Percentiles rank a stretch among this genome's conserved stretches.
phyloP scores from a whole-genome alignment of 2,888 invertebrate genomes.

The Pristionchus entomophagus region DNA sequence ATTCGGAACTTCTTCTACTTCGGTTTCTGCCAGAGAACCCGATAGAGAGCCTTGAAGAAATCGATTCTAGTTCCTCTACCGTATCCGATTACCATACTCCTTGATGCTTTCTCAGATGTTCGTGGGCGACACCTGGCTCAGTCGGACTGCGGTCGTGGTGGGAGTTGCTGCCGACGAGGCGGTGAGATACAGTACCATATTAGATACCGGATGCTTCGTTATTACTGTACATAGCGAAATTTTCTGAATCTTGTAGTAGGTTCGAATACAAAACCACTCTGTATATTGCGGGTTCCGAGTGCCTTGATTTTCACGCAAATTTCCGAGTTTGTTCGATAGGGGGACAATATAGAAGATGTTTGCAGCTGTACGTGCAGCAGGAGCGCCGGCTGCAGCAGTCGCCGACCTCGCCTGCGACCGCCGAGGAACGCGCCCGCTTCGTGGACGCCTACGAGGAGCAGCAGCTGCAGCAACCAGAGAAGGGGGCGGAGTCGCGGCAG shows the following conservation, averaged over 20 bases:
- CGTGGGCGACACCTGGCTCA: slow-evolving; percentile 22
- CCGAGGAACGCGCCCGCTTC: not conserved
- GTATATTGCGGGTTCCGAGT: too few species aligned
- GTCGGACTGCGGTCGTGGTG: not conserved
- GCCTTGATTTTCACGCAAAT: too few species aligned
- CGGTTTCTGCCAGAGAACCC: too few species aligned
- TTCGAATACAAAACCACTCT: too few species aligned
- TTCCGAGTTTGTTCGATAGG: too few species aligned
- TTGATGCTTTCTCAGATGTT: slow-evolving; percentile 26
- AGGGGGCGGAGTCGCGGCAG: too few species aligned
- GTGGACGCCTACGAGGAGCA: not conserved
- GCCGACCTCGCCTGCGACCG: not conserved
- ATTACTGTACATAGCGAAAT: too few species aligned
- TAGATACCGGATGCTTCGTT: not conserved
- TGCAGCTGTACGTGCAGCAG: not conserved
- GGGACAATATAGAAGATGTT: not conserved
- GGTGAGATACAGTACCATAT: slow-evolving; percentile 5
- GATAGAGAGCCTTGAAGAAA: not conserved
- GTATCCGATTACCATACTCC: not conserved
- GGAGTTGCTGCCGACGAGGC: not conserved
- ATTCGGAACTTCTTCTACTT: not conserved
- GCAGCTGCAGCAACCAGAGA: not conserved
- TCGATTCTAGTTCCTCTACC: not conserved
- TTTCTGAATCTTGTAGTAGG: too few species aligned
- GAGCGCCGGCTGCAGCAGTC: not conserved